Evolutionary conservation across 2,113 vertebrate genomes (phyloP).

Genomic region (Passer domesticus): DNA sequence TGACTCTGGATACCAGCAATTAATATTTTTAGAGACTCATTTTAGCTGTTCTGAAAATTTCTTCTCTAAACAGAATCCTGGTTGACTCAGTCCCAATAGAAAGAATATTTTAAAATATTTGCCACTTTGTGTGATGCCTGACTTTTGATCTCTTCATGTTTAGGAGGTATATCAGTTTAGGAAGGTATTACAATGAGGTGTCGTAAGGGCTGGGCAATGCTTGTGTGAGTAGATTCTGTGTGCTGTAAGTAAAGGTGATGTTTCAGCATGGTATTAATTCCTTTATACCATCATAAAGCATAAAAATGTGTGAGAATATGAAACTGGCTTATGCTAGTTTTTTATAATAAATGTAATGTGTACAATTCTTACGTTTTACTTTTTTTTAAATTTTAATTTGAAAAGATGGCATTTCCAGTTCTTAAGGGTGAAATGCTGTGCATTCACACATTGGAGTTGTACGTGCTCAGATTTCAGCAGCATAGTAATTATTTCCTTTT

Average conservation of each 20-base stretch:
- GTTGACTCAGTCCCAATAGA: neutral
- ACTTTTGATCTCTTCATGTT: neutral
- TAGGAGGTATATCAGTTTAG: neutral
- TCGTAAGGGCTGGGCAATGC: neutral
- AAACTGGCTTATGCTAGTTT: neutral
- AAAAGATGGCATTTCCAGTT: neutral
- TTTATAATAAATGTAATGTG: neutral
- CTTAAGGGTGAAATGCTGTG: neutral
- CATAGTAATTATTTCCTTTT: neutral
- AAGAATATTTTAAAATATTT: neutral
- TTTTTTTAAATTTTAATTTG: neutral
- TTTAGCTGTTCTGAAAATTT: neutral
- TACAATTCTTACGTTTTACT: neutral
- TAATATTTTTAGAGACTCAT: neutral
- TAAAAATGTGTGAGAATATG: neutral
- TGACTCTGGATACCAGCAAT: neutral
- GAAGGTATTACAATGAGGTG: neutral
- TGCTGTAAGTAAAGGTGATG: neutral
- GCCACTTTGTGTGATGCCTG: neutral
- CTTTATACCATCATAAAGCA: neutral
- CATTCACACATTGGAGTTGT: neutral
- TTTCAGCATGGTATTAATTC: neutral
- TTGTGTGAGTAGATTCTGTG: neutral
- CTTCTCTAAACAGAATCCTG: neutral
- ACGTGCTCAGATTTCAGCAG: neutral